Base-by-base conservation (phyloP, 37 sponge, comb jelly and placozoan genomes). In the Diacarnus erythraeanus region DNA sequence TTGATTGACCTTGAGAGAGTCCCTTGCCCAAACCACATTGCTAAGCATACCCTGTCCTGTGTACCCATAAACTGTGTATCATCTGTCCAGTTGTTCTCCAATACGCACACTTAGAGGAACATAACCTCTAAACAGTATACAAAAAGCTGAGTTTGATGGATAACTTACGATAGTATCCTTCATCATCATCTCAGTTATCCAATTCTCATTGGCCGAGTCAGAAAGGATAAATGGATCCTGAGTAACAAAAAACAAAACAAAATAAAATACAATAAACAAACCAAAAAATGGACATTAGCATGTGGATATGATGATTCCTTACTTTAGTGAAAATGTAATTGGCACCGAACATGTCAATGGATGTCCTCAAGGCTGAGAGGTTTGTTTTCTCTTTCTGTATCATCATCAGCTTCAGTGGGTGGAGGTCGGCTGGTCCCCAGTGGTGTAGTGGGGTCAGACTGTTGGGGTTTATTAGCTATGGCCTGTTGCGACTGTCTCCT, bases 41-140 rank as follows among this genome's bases (percentile, higher is more conserved):
- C 96, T 96, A 87, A 98, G 96, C 71, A 98, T 96, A 1, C 99
- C 99, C 68, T 93, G 92, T 1, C 99, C 99, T 0, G 96, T 98
- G 79, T 92, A 98, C 31, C 99, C 96, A 83, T 91, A 98, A 17
- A 98, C 94, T 20, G 70, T 83, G 83, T 96, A 98, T 25, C 96
- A 78, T 4, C 92, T 57, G 77, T 98, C 99, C 82, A 98, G 76
- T 57, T 90, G 84, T 83, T 98, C 99, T 4, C 96, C 93, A 29
- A 91, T 91, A 59, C 96, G 84, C 3, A 98, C 96, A 31, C 97
- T 94, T 96, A 84, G 2, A 51, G 4, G 34, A 20, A 33, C 2
- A 39, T 3, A 33, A 63, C n/a, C 18, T 30, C 18, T 25, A 63
- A 63, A 30, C 30, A 5, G 20, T 5, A 3, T n/a, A 60, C 26